These are phyloP conservation scores for Lamellibrachia columna DNA, from an alignment of 2,888 invertebrate genomes.

Conservation along the genomic window DNA sequence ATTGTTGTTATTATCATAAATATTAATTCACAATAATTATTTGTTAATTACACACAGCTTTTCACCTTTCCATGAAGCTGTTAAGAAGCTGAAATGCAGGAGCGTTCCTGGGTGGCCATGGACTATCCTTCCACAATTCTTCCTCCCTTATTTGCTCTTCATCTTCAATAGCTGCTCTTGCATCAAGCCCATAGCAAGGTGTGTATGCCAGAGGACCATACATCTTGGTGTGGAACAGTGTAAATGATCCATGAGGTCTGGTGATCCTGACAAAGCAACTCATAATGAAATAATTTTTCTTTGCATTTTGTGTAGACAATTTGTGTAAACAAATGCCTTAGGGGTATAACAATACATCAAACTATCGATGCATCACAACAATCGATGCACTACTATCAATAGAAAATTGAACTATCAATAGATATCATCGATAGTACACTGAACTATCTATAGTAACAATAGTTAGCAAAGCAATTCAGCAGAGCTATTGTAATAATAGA, in stretches of 20 bases:
- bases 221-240: conserved; percentile 59
- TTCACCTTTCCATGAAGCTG: conserved; percentile 65
- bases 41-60: neutral
- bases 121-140: conserved; percentile 60
- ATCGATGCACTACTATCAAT: too few species aligned
- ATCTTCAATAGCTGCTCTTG: conserved; percentile 29
- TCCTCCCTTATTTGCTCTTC: conserved; percentile 52
- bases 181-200: conserved; percentile 53
- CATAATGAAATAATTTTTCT: neutral
- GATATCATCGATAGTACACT: too few species aligned
- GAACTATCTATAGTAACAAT: too few species aligned
- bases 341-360: too few species aligned
- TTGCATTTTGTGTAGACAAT: neutral
- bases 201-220: conserved; percentile 62
- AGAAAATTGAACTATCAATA: too few species aligned
- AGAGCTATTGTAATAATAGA: too few species aligned
- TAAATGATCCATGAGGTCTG: conserved; percentile 51
- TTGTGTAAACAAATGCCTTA: neutral
- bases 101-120: conserved; percentile 65
- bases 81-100: conserved; percentile 63
- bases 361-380: too few species aligned
- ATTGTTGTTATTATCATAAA: neutral
- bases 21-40: neutral
- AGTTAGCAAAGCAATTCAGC: too few species aligned
- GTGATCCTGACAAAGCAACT: conserved; percentile 30